Evolutionary conservation across 2,113 vertebrate genomes (phyloP), one percentile per base, ranked within the genome.

Genomic region (Pteronura brasiliensis): DNA sequence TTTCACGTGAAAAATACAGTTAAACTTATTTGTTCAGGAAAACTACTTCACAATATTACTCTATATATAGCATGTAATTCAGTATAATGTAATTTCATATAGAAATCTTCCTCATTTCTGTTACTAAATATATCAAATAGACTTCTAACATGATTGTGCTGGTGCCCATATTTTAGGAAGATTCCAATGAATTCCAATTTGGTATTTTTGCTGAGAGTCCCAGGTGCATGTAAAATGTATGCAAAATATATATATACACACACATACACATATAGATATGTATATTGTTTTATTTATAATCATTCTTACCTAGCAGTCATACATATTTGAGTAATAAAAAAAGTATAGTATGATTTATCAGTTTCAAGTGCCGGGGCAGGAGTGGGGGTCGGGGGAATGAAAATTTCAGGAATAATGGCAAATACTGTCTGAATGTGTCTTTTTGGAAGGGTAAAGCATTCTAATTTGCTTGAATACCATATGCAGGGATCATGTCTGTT

Each of bases 1-100:
- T 96, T 83, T 88, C 29, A 90, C 67, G 25, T 55, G n/a, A 79
- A 93, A 97, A 93, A 80, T n/a, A 6, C 34, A 23, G 12, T 63
- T 76, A 57, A 55, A 74, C n/a, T 69, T 81, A 84, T 88, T 92
- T 72, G 67, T 77, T 90, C 39, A 57, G 47, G 63, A 81, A 96
- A 87, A 90, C 90, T 59, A 59, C 74, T 88, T 96, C 65, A 88
- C 81, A 93, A 49, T 14, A 83, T 69, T 34, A 4, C 25, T 89
- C 81, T 93, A 23, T 36, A 61, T 12, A 3, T n/a, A 55, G 42
- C 15, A 91, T 74, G 59, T 67, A 87, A 59, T 76, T 80, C 31
- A 93, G 29, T 65, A 71, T 71, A 71, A 80, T 49, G 27, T 12
- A 90, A 31, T 63, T 77, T 27, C 6, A 47, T 79, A 34, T 29